Base-by-base conservation (phyloP, 2,113 vertebrate species). In the Crotalus helleri region DNA sequence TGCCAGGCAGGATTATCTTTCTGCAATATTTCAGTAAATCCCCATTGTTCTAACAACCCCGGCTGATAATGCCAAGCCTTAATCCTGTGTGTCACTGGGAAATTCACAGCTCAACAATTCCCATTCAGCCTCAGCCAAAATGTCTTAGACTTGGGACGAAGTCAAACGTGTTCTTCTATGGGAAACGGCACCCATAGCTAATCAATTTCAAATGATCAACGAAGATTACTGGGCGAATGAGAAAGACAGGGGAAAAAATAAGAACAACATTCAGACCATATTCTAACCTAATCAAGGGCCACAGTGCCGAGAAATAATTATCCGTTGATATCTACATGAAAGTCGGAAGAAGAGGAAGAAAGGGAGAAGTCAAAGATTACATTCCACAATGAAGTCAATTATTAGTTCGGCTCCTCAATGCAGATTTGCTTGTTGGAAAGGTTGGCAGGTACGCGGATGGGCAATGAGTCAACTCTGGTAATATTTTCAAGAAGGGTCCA, bases 21-120 rank as follows among this genome's bases (percentile, higher is more conserved):
- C 94, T 95, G 95, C 94, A 95, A 51, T 95, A 95, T 96, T 96
- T 96, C 96, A 94, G 95, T 94, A 97, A 97, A 97, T 95, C 94
- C 92, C 90, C 90, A 92, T 94, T 92, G 95, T 85, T 95, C 93
- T 94, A 95, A 91, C 0, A 10, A 8, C 90, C 90, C 15, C 87
- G 33, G 39, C 74, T 90, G 29, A 96, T 92, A 96, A 95, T 46
- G 93, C 93, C 94, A 49, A 0, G 93, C 93, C 94, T 94, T 94
- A 95, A 92, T 90, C 96, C 93, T 91, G 39, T 29, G 93, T 93
- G 94, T 93, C 95, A 96, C 0, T 91, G 91, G 96, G 95, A 95
- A 96, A 95, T 96, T 97, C 95, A 95, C 96, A 95, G 92, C 93
- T 0, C 19, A 95, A 91, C 95, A 95, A 95, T 89, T 96, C 92